Percentiles rank a stretch among this genome's conserved stretches.
Conservation (phyloP, 2,888 invertebrate genomes). For the Erannis defoliaria region DNA sequence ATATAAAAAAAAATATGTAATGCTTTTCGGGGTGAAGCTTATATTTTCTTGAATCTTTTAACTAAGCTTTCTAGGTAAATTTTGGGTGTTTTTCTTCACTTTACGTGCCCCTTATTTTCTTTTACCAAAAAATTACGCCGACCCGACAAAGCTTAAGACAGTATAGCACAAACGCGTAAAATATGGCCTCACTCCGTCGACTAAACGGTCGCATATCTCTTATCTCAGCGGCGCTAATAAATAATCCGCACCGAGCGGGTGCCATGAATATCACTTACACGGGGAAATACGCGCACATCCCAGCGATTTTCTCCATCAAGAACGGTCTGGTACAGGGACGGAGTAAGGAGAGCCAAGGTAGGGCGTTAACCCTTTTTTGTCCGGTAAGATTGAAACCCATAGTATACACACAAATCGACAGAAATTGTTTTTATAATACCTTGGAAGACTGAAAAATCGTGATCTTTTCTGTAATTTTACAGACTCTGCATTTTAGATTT, state of each 20-base stretch:
- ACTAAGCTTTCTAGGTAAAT: background rate
- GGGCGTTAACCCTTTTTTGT: background rate
- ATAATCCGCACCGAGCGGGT: slow-evolving; percentile 42
- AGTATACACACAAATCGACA: no score
- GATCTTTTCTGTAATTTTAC: no score
- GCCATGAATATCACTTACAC: slow-evolving; percentile 60
- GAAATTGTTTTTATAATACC: background rate
- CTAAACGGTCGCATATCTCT: slow-evolving; percentile 37
- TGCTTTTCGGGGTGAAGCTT: background rate
- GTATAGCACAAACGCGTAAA: slow-evolving; percentile 8
- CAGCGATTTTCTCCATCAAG: slow-evolving; percentile 30
- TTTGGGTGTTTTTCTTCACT: background rate
- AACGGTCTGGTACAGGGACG: slow-evolving; percentile 3
- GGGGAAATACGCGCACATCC: slow-evolving; percentile 39
- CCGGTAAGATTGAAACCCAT: no score
- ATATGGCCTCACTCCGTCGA: slow-evolving; percentile 37
- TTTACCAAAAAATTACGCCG: slow-evolving; percentile 9
- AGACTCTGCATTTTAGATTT: no score
- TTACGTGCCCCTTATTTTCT: slow-evolving; percentile 6
- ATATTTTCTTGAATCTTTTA: background rate
- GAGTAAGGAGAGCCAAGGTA: background rate
- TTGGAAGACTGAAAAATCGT: no score
- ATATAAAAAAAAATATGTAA: no score
- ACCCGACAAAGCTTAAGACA: slow-evolving; percentile 6
- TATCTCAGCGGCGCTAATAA: slow-evolving; percentile 44